These are phyloP conservation scores for Drosophila limbata DNA, from an alignment of 2,888 invertebrate species.

Conservation along the genomic window DNA sequence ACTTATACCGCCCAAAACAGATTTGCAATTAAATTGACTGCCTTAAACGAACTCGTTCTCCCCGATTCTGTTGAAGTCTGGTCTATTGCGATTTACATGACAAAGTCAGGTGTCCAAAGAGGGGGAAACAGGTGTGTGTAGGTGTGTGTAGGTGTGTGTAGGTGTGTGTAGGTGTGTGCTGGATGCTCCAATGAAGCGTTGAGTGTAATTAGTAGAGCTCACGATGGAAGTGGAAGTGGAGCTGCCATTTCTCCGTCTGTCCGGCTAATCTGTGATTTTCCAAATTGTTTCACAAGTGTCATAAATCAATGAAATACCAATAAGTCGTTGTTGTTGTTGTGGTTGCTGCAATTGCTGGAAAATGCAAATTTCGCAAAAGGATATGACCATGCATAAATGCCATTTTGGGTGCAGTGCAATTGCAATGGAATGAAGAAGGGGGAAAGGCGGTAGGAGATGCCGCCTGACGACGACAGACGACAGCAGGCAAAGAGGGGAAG, in stretches of 20 bases:
- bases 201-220: conserved; percentile 72
- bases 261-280: conserved; percentile 84
- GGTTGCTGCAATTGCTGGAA: conserved; percentile 73
- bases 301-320: conserved; percentile 85
- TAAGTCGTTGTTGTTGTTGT: conserved; percentile 75
- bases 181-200: conserved; percentile 59
- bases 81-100: conserved; percentile 51
- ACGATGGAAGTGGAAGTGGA: conserved; percentile 13
- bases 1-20: conserved; percentile 7
- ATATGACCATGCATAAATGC: conserved; percentile 75
- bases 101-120: conserved; percentile 49
- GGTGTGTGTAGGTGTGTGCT: neutral
- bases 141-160: neutral
- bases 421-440: conserved; percentile 8
- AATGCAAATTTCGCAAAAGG: conserved; percentile 83
- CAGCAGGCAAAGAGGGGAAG: conserved; percentile 32
- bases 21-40: conserved; percentile 47
- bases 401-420: conserved; percentile 32
- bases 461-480: conserved; percentile 43
- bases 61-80: neutral
- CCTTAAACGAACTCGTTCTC: neutral
- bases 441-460: conserved; percentile 1
- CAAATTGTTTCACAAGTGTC: conserved; percentile 84
- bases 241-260: conserved; percentile 23
- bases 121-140: conserved; percentile 4